Conservation (phyloP, 2,797 vertebrate genomes). For the Okamejei kenojei region DNA sequence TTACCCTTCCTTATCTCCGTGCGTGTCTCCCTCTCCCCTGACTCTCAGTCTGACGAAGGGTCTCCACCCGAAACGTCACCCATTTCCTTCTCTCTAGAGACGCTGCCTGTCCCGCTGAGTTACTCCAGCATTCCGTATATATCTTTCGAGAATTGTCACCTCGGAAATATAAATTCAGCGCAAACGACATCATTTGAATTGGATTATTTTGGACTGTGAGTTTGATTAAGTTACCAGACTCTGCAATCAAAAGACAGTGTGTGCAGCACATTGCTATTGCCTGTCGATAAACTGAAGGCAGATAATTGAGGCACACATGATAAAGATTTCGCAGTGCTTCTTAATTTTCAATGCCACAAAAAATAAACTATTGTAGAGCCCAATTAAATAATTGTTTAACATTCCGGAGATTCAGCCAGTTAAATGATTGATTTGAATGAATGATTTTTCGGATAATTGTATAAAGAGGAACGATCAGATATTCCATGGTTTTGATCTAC, state of each 20-base stretch:
- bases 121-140: background rate
- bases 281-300: background rate
- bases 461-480: constrained; percentile 19
- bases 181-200: background rate
- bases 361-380: background rate
- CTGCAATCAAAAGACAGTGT: background rate
- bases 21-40: too few species aligned
- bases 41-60: too few species aligned
- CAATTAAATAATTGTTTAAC: constrained; percentile 20
- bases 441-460: constrained; percentile 26
- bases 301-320: constrained; percentile 29
- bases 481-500: background rate
- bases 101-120: too few species aligned
- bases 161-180: background rate
- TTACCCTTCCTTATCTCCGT: too few species aligned
- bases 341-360: background rate
- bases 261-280: background rate
- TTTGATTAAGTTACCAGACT: background rate
- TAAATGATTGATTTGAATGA: constrained; percentile 30
- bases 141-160: background rate
- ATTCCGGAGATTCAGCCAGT: constrained; percentile 10
- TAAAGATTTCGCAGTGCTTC: constrained; percentile 10
- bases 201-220: background rate
- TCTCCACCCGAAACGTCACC: too few species aligned
- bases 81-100: too few species aligned